Percentiles rank a stretch among this genome's conserved stretches.
Evolutionary conservation across 2,888 invertebrate species (phyloP).

Genomic region (Hydrotaea diabolus): DNA sequence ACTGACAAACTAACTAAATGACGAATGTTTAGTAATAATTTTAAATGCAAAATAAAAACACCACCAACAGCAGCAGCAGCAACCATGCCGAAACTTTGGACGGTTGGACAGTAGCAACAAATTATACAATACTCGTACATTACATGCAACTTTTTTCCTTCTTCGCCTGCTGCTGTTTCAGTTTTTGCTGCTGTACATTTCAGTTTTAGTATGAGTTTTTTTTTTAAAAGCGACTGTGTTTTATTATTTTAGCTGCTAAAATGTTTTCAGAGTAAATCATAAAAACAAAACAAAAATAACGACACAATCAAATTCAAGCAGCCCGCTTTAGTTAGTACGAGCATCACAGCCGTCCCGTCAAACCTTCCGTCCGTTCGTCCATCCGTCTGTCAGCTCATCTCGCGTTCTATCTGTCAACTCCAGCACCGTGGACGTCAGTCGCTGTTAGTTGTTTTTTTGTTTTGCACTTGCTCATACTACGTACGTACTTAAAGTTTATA

Average conservation of each 20-base stretch:
- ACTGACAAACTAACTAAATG: constrained; percentile 67
- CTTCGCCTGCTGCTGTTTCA: constrained; percentile 37
- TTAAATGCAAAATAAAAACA: constrained; percentile 47
- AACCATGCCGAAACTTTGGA: not conserved
- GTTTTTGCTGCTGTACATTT: not conserved
- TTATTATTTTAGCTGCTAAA: constrained; percentile 5
- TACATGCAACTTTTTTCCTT: constrained; percentile 48
- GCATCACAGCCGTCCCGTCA: not conserved
- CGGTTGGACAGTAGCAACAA: not conserved
- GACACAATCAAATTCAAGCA: constrained; percentile 23
- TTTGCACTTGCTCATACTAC: constrained; percentile 26
- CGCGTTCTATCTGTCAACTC: not conserved
- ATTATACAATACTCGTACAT: constrained; percentile 47
- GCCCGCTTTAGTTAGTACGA: constrained; percentile 13
- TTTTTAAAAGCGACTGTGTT: not conserved
- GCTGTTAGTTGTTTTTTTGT: constrained; percentile 12
- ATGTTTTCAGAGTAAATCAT: constrained; percentile 22
- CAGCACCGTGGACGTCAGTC: not conserved
- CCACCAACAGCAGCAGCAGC: not conserved
- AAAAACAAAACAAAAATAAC: not conserved
- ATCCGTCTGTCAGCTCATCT: not conserved
- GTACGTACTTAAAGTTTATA: constrained; percentile 54
- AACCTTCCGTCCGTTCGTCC: not conserved
- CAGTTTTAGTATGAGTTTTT: constrained; percentile 26
- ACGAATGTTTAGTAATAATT: constrained; percentile 67